Evolutionary conservation across 2,797 vertebrate species (phyloP).

Genomic region (Syngnathus rostellatus): DNA sequence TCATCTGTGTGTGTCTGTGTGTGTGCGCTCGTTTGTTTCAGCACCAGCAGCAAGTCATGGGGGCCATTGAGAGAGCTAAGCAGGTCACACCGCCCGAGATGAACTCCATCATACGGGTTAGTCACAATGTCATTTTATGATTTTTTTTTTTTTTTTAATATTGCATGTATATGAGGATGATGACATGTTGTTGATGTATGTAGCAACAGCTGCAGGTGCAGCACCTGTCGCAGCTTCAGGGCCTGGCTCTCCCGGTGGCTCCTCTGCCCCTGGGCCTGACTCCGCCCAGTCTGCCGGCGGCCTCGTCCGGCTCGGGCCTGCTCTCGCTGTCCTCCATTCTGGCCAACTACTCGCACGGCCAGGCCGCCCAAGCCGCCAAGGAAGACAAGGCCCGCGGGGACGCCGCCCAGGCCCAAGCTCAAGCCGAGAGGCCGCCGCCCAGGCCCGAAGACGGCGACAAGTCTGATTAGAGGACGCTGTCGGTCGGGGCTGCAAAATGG

Average conservation of each 20-base stretch:
- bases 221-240: conserved; percentile 97
- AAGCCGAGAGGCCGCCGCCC: conserved; percentile 59
- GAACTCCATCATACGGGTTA: conserved; percentile 86
- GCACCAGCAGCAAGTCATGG: conserved; percentile 78
- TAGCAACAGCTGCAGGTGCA: conserved; percentile 99
- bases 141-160: no score
- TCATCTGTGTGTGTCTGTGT: not conserved
- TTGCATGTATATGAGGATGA: no score
- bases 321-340: conserved; percentile 89
- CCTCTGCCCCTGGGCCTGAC: conserved; percentile 88
- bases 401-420: conserved; percentile 62
- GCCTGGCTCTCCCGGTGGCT: conserved; percentile 86
- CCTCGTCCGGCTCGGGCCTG: conserved; percentile 85
- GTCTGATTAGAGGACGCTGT: conserved; percentile 72
- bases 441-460: conserved; percentile 89
- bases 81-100: conserved; percentile 96
- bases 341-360: conserved; percentile 79
- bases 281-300: conserved; percentile 79
- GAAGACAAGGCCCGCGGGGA: conserved; percentile 86
- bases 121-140: not conserved
- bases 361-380: conserved; percentile 86
- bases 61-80: conserved; percentile 94
- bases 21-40: conserved; percentile 11
- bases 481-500: conserved; percentile 14
- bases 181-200: conserved; percentile 26